Base-by-base conservation (phyloP, 2,797 vertebrate species). In the Alfaro cultratus region DNA sequence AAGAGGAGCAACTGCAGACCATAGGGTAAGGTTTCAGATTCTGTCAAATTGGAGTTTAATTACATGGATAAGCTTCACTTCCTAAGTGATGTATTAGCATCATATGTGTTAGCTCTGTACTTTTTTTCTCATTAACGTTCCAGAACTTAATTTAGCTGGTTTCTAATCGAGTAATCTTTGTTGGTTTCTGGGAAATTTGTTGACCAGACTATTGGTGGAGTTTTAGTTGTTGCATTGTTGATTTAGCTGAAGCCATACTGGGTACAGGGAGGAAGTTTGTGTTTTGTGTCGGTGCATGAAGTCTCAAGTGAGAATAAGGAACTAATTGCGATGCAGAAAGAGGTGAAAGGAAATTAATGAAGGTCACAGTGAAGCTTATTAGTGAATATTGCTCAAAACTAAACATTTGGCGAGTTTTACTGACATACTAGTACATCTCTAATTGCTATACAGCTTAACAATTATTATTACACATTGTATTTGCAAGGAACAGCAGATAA, bases 1-100 rank as follows among this genome's bases (percentile, higher is more conserved):
- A 91, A 79, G 95, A 95, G 86, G 98, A 99, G 88, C 95, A 96
- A 51, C 96, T 99, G 79, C 95, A 90, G 57, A 99, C 98, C 12
- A 96, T 84, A 0, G 98, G 98, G 98, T 99, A 91, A 93, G 81
- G 31, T 8, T 49, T 60, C 21, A 60, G n/a, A 64, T 21, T n/a
- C 73, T 68, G 2, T 9, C 0, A 0, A 71, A 70, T 53, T 26
- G 16, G 43, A 43, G 13, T 71, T 71, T 29, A 71, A 15, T n/a
- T 43, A 15, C 21, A 68, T 55, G 8, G 64, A 8, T 21, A 57
- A 10, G 13, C 3, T 78, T 73, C 4, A 72, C 73, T 82, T 74
- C 55, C 21, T 0, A 39, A 49, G 34, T 21, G 64, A 77, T n/a
- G 26, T 45, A 45, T 0, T 29, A 0, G 10, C 41, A 43, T n/a